A percentile compares a stretch with the other conserved stretches of the same genome.
Conservation (phyloP, 2,113 vertebrate genomes). For the Callorhinus ursinus region DNA sequence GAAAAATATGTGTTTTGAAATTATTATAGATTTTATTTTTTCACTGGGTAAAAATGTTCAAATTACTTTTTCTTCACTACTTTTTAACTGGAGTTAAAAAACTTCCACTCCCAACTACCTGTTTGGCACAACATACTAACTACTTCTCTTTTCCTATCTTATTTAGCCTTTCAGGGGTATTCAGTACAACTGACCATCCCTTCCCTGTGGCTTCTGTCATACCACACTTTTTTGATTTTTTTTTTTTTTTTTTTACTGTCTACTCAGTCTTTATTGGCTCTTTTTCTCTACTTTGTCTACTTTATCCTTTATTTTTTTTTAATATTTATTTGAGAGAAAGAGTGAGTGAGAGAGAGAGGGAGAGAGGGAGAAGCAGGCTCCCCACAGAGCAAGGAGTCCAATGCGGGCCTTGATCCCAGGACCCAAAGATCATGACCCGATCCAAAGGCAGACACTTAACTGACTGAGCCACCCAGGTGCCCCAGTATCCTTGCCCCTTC, state of each 20-base stretch:
- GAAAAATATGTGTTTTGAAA: conserved; percentile 31
- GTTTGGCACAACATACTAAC: background rate
- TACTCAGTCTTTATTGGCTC: background rate
- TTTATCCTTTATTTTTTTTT: background rate
- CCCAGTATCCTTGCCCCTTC: background rate
- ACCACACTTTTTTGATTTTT: background rate
- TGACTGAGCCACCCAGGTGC: background rate
- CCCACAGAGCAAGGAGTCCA: background rate
- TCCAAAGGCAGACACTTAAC: background rate
- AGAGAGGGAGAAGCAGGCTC: background rate
- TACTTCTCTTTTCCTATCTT: background rate
- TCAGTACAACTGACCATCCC: background rate
- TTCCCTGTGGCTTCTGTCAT: background rate
- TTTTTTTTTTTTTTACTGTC: background rate
- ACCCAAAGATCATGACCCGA: background rate
- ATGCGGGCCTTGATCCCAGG: background rate
- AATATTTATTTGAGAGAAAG: background rate
- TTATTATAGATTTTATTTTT: conserved; percentile 41
- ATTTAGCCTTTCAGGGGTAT: background rate
- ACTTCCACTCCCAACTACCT: background rate
- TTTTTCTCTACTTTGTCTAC: background rate
- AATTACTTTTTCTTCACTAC: background rate
- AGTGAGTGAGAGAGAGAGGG: background rate
- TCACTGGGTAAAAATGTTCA: background rate
- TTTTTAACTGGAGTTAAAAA: background rate